A percentile compares a stretch with the other conserved stretches of the same genome.
These are phyloP conservation scores for Drosophila vallismaia DNA, from an alignment of 2,888 invertebrate species.

Conservation along the genomic window DNA sequence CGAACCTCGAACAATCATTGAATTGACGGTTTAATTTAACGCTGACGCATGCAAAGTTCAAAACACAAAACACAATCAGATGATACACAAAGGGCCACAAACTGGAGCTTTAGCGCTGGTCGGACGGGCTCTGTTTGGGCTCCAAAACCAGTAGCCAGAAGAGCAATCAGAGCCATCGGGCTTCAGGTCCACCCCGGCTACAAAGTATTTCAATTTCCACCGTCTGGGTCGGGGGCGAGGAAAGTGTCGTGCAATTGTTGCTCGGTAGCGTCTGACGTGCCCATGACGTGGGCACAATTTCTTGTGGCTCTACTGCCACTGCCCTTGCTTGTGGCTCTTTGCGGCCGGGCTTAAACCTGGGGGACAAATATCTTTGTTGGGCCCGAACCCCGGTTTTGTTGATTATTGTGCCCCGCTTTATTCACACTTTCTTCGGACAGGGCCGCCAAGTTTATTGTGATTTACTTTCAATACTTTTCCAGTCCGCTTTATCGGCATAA, in stretches of 20 bases:
- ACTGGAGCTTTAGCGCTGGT: not conserved
- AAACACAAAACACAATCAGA: constrained; percentile 31
- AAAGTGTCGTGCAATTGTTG: constrained; percentile 33
- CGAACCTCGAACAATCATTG: constrained; percentile 71
- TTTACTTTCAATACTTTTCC: constrained; percentile 61
- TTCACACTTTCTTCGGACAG: constrained; percentile 73
- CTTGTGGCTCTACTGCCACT: constrained; percentile 70
- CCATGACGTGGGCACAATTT: constrained; percentile 76
- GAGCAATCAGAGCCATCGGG: constrained; percentile 22
- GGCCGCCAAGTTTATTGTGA: constrained; percentile 62
- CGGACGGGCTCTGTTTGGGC: not conserved
- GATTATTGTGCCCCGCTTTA: constrained; percentile 71
- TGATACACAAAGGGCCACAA: constrained; percentile 41
- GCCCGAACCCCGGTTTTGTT: constrained; percentile 58
- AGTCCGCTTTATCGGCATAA: constrained; percentile 72
- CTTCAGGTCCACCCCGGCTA: constrained; percentile 33
- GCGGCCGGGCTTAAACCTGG: constrained; percentile 4
- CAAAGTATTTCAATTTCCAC: constrained; percentile 79
- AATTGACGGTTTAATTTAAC: constrained; percentile 76
- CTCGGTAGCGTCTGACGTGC: constrained; percentile 58
- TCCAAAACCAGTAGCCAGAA: constrained; percentile 74
- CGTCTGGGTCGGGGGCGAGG: constrained; percentile 33
- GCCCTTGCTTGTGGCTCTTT: constrained; percentile 47
- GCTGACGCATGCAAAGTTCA: constrained; percentile 68
- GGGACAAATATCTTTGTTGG: constrained; percentile 58